Percentiles rank a stretch among this genome's conserved stretches.
Evolutionary conservation across 2,888 invertebrate genomes (phyloP).

Genomic region (Thymelicus lineola): DNA sequence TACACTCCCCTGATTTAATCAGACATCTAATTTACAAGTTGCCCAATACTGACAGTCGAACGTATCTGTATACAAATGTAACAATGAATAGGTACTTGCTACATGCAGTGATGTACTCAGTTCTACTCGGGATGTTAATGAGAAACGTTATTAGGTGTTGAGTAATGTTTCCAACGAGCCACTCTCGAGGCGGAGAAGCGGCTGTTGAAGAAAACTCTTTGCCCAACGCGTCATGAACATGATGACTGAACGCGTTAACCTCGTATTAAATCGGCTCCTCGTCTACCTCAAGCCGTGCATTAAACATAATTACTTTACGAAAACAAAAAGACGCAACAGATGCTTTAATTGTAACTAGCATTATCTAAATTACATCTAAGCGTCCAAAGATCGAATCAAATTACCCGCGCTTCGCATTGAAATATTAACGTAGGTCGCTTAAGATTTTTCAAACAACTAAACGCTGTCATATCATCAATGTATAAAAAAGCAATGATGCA

Average conservation of each 20-base stretch:
- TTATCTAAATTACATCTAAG: constrained; percentile 6
- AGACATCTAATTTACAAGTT: constrained; percentile 16
- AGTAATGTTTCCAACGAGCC: constrained; percentile 41
- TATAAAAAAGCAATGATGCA: neutral
- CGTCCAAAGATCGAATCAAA: neutral
- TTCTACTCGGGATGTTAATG: neutral
- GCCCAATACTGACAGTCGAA: constrained; percentile 4
- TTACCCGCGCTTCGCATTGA: neutral
- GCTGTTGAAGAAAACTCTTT: constrained; percentile 51
- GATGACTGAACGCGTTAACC: constrained; percentile 48
- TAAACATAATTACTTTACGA: constrained; percentile 13
- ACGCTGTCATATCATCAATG: neutral
- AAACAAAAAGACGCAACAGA: constrained; percentile 7
- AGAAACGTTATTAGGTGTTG: constrained; percentile 41
- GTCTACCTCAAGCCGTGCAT: constrained; percentile 10
- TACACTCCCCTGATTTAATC: constrained; percentile 14
- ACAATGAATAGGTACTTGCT: constrained; percentile 19
- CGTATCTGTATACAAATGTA: constrained; percentile 14
- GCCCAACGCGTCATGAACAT: constrained; percentile 45
- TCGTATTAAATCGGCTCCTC: constrained; percentile 19
- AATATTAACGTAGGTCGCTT: neutral
- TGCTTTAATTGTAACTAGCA: neutral
- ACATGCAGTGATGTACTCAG: constrained; percentile 10
- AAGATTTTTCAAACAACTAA: constrained; percentile 2
- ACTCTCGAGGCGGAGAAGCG: constrained; percentile 45